Percentiles rank a stretch among this genome's conserved stretches.
These are phyloP conservation scores for Eucidaris tribuloides DNA, from an alignment of 35 echinoderm and acorn worm genomes.

Conservation along the genomic window DNA sequence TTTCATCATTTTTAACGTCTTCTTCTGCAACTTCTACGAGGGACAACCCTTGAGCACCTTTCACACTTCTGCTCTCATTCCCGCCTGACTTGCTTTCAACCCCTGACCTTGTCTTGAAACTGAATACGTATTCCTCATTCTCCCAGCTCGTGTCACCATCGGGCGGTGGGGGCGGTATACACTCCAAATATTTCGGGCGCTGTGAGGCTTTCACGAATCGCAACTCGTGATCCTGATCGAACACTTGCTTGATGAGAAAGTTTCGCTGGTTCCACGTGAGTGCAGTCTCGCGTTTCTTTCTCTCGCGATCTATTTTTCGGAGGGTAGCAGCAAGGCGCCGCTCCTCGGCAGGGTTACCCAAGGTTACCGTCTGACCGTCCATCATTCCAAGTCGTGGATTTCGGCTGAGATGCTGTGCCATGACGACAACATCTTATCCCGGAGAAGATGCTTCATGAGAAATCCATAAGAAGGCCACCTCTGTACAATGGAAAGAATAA, in stretches of 20 bases:
- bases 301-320: slow-evolving; percentile 60
- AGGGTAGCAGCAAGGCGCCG: slow-evolving; percentile 50
- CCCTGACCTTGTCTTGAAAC: neutral
- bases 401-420: neutral
- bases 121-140: slow-evolving; percentile 9
- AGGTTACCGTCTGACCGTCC: neutral
- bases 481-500: too few relatives aligned
- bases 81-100: neutral
- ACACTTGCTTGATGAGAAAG: slow-evolving; percentile 95
- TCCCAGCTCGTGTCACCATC: neutral
- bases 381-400: neutral
- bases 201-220: slow-evolving; percentile 85
- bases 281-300: slow-evolving; percentile 44
- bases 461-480: too few relatives aligned
- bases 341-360: slow-evolving; percentile 70
- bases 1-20: too few relatives aligned
- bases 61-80: neutral
- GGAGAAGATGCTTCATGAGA: too few relatives aligned
- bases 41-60: too few relatives aligned
- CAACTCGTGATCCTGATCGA: slow-evolving; percentile 83
- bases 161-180: neutral
- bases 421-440: too few relatives aligned
- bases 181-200: slow-evolving; percentile 51
- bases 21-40: too few relatives aligned
- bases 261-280: slow-evolving; percentile 80